These are phyloP conservation scores for Eristalinus sepulchralis DNA, from an alignment of 2,888 invertebrate genomes.

Conservation along the genomic window DNA sequence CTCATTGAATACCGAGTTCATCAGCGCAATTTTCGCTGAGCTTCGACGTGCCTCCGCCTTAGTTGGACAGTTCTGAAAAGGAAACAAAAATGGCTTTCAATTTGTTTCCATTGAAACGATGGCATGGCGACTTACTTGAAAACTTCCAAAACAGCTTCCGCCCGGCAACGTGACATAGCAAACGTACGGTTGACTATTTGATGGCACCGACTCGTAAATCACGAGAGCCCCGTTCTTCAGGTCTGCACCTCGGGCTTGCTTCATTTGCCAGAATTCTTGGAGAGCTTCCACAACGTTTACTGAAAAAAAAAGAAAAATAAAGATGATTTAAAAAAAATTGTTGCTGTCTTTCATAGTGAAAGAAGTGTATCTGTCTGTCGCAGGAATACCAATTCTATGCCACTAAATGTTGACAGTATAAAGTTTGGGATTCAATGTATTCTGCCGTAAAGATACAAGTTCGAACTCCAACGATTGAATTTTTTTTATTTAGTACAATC, in stretches of 20 bases:
- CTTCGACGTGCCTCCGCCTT: slow-evolving; percentile 97
- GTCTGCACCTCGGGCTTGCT: slow-evolving; percentile 92
- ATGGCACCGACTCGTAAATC: slow-evolving; percentile 96
- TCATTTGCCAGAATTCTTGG: slow-evolving; percentile 99
- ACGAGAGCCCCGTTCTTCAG: slow-evolving; percentile 94
- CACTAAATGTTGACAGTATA: too few relatives aligned
- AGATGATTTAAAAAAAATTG: not conserved
- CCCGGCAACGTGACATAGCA: slow-evolving; percentile 97
- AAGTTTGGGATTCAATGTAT: too few relatives aligned
- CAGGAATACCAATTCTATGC: too few relatives aligned
- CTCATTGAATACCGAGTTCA: slow-evolving; percentile 98
- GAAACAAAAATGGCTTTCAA: not conserved
- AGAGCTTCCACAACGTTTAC: slow-evolving; percentile 97
- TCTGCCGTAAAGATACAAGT: too few relatives aligned
- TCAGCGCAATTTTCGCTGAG: slow-evolving; percentile 96
- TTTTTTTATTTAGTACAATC: too few relatives aligned
- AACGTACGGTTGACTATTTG: slow-evolving; percentile 94
- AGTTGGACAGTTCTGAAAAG: slow-evolving; percentile 92
- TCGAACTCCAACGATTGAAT: too few relatives aligned
- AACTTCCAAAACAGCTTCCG: slow-evolving; percentile 97
- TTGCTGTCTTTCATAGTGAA: too few relatives aligned
- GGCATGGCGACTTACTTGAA: slow-evolving; percentile 85
- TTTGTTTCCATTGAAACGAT: not conserved
- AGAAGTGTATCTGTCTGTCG: too few relatives aligned
- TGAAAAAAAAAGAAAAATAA: slow-evolving; percentile 76